These are phyloP conservation scores for Tetramorium simillimum DNA, from an alignment of 1,140 invertebrate species.

Conservation along the genomic window DNA sequence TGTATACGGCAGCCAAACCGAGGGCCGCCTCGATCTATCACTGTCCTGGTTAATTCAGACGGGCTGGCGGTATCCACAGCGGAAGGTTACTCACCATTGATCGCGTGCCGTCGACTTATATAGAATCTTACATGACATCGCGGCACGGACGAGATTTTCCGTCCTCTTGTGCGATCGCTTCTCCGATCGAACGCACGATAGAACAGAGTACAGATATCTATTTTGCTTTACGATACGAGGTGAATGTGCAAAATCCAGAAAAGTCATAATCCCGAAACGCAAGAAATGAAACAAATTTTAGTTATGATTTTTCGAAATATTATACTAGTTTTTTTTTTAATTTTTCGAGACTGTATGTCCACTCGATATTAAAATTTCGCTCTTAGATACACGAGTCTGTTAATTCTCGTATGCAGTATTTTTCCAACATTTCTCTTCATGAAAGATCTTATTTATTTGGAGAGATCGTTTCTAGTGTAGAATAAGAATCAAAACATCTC, in stretches of 20 bases:
- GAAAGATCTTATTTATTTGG: neutral
- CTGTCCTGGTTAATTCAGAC: slow-evolving; percentile 74
- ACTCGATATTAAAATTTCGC: neutral
- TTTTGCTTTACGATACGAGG: neutral
- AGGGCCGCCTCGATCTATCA: slow-evolving; percentile 70
- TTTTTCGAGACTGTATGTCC: too few species aligned
- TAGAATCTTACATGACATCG: slow-evolving; percentile 1
- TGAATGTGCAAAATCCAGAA: too few species aligned
- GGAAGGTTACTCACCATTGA: slow-evolving; percentile 70
- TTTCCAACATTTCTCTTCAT: neutral
- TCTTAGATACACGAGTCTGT: neutral
- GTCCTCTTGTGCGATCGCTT: neutral
- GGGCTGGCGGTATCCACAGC: slow-evolving; percentile 44
- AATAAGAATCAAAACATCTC: neutral
- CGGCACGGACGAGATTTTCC: neutral
- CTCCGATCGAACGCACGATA: neutral
- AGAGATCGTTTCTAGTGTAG: neutral
- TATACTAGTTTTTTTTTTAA: too few species aligned
- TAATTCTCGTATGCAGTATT: neutral
- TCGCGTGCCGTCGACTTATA: slow-evolving; percentile 51
- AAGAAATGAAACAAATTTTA: too few species aligned
- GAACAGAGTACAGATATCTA: neutral
- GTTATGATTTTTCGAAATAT: too few species aligned
- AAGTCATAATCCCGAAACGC: too few species aligned
- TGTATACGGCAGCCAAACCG: slow-evolving; percentile 54